phyloP scores from a whole-genome alignment of 2,113 vertebrate genomes.

The human region GRCh38 chr20:47954501-47955000 shows the following conservation, averaged over 20 bases:
- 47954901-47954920: too few species aligned
- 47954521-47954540: background rate
- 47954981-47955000: background rate
- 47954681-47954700: background rate
- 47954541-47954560: background rate
- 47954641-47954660: background rate
- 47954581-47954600: background rate
- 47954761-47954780: rapidly evolving
- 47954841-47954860: background rate
- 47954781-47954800: background rate
- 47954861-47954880: background rate
- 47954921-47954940: too few species aligned
- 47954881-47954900: too few species aligned
- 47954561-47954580: background rate
- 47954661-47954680: background rate
- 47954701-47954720: background rate
- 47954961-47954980: rapidly evolving
- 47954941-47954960: background rate
- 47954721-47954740: rapidly evolving
- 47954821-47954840: background rate
- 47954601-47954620: background rate
- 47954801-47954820: background rate
- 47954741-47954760: background rate
- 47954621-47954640: background rate
- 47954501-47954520: background rate